Percentiles rank a stretch among this genome's conserved stretches.
Conservation (phyloP, 2,888 invertebrate genomes). For the Idaea dimidiata region DNA sequence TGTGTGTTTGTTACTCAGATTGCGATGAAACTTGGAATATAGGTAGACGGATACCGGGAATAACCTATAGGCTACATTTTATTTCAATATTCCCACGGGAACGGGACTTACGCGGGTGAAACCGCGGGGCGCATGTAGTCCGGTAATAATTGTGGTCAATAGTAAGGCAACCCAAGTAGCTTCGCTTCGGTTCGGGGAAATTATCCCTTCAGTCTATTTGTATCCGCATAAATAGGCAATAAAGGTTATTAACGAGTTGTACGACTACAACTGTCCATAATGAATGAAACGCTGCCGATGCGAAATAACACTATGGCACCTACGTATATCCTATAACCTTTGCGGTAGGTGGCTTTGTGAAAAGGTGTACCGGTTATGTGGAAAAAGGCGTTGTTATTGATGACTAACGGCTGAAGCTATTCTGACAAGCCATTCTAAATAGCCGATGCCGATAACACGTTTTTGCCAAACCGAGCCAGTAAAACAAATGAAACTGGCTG, state of each 20-base stretch:
- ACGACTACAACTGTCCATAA: conserved; percentile 4
- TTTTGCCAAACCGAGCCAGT: no score
- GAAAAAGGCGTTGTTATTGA: background rate
- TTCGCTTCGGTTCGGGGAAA: background rate
- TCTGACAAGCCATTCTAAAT: background rate
- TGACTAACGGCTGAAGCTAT: background rate
- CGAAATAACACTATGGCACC: background rate
- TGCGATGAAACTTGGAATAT: no score
- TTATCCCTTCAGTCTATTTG: conserved; percentile 21
- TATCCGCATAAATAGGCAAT: conserved; percentile 37
- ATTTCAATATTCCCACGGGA: no score
- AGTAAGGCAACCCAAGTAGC: background rate
- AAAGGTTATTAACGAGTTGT: conserved; percentile 20
- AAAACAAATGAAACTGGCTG: no score
- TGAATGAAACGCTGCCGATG: conserved; percentile 3
- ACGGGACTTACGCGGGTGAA: no score
- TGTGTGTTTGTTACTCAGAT: no score
- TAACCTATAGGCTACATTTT: no score
- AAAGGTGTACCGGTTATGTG: background rate
- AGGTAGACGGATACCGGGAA: no score
- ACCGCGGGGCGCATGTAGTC: no score
- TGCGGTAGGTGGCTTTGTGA: conserved; percentile 1
- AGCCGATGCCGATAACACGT: no score
- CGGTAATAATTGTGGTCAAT: background rate
- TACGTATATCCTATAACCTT: no score